phyloP scores from a whole-genome alignment of 2,797 vertebrate species.

The Diceros bicornis region DNA sequence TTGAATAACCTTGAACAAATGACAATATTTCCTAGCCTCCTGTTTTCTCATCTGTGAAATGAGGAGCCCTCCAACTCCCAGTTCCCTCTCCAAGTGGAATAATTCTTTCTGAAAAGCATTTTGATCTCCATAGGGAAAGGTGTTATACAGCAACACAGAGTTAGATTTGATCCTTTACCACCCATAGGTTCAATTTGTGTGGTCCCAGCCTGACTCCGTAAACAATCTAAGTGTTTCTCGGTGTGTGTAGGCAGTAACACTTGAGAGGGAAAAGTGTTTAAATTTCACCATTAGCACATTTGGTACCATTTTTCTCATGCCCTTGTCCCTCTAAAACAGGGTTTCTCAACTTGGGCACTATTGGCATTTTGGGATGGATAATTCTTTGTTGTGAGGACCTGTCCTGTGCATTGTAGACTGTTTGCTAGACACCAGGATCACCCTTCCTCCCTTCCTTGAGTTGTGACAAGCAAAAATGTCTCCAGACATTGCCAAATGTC shows the following conservation, averaged over 20 bases:
- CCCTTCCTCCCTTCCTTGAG: background rate
- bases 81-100: background rate
- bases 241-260: background rate
- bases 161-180: background rate
- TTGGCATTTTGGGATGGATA: background rate
- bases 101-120: conserved; percentile 54
- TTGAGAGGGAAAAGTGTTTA: background rate
- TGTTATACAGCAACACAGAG: background rate
- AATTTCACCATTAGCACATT: background rate
- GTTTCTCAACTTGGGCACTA: background rate
- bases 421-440: background rate
- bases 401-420: background rate
- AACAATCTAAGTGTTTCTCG: background rate
- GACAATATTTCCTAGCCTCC: background rate
- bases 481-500: background rate
- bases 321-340: background rate
- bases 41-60: conserved; percentile 60
- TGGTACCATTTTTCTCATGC: background rate
- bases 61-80: background rate
- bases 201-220: background rate
- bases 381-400: background rate
- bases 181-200: conserved; percentile 50
- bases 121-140: conserved; percentile 36
- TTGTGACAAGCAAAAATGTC: background rate
- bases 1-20: conserved; percentile 44